phyloP scores from a whole-genome alignment of 53 echinoderm and acorn worm species.

The Astropecten irregularis region DNA sequence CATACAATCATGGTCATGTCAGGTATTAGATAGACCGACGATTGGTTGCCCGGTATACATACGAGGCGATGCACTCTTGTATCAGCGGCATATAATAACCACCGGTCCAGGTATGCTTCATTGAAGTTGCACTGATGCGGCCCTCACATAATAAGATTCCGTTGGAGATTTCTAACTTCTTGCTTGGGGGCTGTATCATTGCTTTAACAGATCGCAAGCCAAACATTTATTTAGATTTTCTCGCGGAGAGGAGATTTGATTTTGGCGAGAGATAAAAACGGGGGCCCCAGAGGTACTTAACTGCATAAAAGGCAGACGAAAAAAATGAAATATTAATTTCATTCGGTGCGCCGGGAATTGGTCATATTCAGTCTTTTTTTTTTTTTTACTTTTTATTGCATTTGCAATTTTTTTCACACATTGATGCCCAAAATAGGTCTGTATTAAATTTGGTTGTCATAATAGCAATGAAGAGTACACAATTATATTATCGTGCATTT shows the following conservation, averaged over 20 bases:
- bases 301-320: background rate
- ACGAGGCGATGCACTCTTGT: too few relatives aligned
- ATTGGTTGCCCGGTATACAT: too few relatives aligned
- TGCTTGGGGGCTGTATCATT: conserved; percentile 19
- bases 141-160: conserved; percentile 29
- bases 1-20: too few relatives aligned
- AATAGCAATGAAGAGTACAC: background rate
- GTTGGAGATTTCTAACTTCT: conserved; percentile 10
- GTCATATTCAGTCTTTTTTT: too few relatives aligned
- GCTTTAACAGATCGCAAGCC: conserved; percentile 8
- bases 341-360: background rate
- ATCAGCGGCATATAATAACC: background rate
- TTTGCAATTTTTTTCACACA: background rate
- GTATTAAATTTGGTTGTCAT: background rate
- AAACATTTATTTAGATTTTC: conserved; percentile 31
- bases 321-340: conserved; percentile 5
- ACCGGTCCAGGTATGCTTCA: background rate
- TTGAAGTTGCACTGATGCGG: conserved; percentile 6
- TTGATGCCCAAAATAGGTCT: background rate
- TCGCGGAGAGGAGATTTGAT: conserved; percentile 9
- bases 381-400: background rate
- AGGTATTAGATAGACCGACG: too few relatives aligned
- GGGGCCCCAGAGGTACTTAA: background rate
- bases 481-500: background rate
- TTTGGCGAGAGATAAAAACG: background rate